A percentile compares a stretch with the other conserved stretches of the same genome.
These are phyloP conservation scores for Vidua macroura DNA, from an alignment of 2,113 vertebrate genomes.

Conservation along the genomic window DNA sequence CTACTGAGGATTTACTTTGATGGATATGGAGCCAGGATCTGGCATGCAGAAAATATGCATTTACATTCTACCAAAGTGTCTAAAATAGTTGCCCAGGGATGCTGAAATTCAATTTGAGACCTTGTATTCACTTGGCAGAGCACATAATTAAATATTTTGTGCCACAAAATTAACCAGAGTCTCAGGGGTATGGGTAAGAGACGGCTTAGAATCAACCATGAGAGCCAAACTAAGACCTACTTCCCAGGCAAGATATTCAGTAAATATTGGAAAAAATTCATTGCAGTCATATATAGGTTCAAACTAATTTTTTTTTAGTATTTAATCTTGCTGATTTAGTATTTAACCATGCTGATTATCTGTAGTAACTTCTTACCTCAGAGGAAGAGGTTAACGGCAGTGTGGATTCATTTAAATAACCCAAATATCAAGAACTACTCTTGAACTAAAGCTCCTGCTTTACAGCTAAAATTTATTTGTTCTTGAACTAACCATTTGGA, in stretches of 20 bases:
- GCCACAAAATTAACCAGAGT: conserved; percentile 30
- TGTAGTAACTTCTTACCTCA: not conserved
- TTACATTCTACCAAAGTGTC: not conserved
- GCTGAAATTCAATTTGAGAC: conserved; percentile 37
- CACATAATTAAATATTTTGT: conserved; percentile 39
- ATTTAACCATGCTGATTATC: not conserved
- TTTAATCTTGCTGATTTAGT: not conserved
- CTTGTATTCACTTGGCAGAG: conserved; percentile 35
- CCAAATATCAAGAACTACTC: not conserved
- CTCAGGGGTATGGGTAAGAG: conserved; percentile 6
- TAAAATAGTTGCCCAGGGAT: conserved; percentile 40
- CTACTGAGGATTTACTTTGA: conserved; percentile 32
- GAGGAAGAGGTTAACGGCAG: not conserved
- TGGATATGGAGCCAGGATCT: not conserved
- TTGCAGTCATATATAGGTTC: not conserved
- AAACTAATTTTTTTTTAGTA: not conserved
- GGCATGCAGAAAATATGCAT: conserved; percentile 21
- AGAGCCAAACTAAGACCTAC: conserved; percentile 2
- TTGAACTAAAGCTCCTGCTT: not conserved
- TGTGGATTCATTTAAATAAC: not conserved
- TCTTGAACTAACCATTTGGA: not conserved
- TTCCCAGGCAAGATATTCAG: conserved; percentile 27
- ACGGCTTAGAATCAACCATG: not conserved
- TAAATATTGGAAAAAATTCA: not conserved
- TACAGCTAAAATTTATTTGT: not conserved